These are phyloP conservation scores for Anisognathus igniventris DNA, from an alignment of 2,797 vertebrate genomes.

Conservation along the genomic window DNA sequence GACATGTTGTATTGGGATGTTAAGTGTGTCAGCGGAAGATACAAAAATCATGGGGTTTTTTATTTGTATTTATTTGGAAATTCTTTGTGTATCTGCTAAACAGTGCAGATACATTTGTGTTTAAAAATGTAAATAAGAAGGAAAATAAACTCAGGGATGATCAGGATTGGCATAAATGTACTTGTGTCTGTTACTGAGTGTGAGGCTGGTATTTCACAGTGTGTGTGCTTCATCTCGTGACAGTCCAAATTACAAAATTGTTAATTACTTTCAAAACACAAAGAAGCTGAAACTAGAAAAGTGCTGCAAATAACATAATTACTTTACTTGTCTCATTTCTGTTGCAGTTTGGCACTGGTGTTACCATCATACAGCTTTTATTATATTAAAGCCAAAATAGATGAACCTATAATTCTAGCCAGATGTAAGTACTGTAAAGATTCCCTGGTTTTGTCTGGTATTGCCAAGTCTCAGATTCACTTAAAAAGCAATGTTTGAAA, in stretches of 20 bases:
- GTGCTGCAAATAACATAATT: not conserved
- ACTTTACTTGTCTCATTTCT: slow-evolving; percentile 70
- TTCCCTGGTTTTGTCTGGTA: slow-evolving; percentile 4
- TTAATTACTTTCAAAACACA: not conserved
- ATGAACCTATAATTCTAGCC: slow-evolving; percentile 87
- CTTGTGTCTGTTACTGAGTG: not conserved
- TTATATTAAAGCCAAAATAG: slow-evolving; percentile 95
- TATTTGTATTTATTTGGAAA: not conserved
- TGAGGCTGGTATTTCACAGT: not conserved
- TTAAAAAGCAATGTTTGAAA: slow-evolving; percentile 35
- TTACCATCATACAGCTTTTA: slow-evolving; percentile 97
- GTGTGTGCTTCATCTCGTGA: not conserved
- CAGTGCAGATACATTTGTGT: not conserved
- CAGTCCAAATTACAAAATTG: not conserved
- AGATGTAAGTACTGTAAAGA: slow-evolving; percentile 86
- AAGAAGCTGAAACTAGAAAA: not conserved
- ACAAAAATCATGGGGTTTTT: not conserved
- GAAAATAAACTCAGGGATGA: not conserved
- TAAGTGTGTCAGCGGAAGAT: not conserved
- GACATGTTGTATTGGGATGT: fast-evolving
- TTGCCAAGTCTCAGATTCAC: slow-evolving; percentile 10
- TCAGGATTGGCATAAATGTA: not conserved
- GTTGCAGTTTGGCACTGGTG: slow-evolving; percentile 90
- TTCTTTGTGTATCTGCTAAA: not conserved
- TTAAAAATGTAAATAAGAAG: not conserved